A percentile compares a stretch with the other conserved stretches of the same genome.
Evolutionary conservation across 2,797 vertebrate genomes (phyloP).

Genomic region (Poeciliopsis turneri): DNA sequence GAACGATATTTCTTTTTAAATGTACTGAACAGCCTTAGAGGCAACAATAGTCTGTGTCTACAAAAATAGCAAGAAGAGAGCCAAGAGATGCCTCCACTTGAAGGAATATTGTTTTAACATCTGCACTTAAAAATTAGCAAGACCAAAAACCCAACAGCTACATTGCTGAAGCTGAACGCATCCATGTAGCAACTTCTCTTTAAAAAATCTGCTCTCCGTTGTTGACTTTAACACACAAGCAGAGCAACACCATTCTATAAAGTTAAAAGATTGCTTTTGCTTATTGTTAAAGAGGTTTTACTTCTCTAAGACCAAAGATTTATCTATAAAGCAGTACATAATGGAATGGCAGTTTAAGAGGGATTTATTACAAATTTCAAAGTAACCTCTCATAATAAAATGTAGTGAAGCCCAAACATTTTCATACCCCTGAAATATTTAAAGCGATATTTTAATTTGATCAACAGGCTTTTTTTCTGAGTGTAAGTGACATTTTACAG

Average conservation of each 20-base stretch:
- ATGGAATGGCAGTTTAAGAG: not conserved
- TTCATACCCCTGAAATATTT: not conserved
- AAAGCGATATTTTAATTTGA: not conserved
- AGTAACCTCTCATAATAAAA: not conserved
- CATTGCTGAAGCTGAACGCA: constrained; percentile 35
- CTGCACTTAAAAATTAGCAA: constrained; percentile 33
- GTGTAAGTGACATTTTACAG: not conserved
- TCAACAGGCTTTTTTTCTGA: not conserved
- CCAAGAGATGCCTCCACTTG: constrained; percentile 24
- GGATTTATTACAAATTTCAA: not conserved
- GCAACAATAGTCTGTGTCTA: constrained; percentile 24
- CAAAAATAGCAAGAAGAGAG: constrained; percentile 19
- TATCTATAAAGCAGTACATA: not conserved
- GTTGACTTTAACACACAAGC: constrained; percentile 9
- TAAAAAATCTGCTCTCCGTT: constrained; percentile 16
- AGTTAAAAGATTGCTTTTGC: not conserved
- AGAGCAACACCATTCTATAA: not conserved
- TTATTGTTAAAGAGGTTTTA: not conserved
- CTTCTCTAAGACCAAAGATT: not conserved
- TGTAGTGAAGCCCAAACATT: not conserved
- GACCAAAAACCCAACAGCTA: constrained; percentile 38
- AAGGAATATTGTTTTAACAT: constrained; percentile 15
- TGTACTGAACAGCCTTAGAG: constrained; percentile 27
- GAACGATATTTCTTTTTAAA: constrained; percentile 12
- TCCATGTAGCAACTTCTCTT: constrained; percentile 15